A percentile compares a stretch with the other conserved stretches of the same genome.
Evolutionary conservation across 2,797 vertebrate genomes (phyloP).

Genomic region (Thripadectes ignobilis): DNA sequence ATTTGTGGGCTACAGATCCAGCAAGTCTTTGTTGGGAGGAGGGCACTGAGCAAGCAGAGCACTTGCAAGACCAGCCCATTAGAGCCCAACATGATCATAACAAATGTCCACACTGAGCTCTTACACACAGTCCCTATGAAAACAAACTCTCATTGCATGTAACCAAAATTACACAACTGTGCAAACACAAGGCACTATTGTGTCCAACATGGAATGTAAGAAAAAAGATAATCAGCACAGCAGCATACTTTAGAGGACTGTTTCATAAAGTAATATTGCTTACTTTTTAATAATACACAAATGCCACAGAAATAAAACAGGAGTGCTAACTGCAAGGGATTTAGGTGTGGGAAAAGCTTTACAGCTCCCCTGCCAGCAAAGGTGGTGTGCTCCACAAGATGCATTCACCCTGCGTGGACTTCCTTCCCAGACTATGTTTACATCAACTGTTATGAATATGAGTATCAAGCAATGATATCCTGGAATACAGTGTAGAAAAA

Average conservation of each 20-base stretch:
- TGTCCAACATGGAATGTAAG: neutral
- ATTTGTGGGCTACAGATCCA: neutral
- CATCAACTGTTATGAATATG: neutral
- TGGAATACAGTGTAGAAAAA: neutral
- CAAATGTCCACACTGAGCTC: neutral
- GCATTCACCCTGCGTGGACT: neutral
- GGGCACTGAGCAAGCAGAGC: neutral
- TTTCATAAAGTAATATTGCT: neutral
- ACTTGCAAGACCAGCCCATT: neutral
- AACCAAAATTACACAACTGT: conserved; percentile 11
- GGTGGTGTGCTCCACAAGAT: neutral
- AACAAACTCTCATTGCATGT: neutral
- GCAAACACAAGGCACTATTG: conserved; percentile 18
- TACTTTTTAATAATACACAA: conserved; percentile 15
- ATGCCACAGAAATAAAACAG: conserved; percentile 16
- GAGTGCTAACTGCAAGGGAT: neutral
- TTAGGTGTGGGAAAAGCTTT: neutral
- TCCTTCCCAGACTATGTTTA: neutral
- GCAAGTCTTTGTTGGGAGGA: neutral
- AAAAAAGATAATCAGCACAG: neutral
- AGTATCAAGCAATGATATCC: neutral
- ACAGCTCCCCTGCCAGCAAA: neutral
- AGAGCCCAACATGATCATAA: neutral
- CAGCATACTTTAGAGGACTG: neutral
- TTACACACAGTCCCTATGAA: neutral